Evolutionary conservation across 2,888 invertebrate species (phyloP), one percentile per base, ranked within the genome.

Genomic region (Rhagonycha fulva): DNA sequence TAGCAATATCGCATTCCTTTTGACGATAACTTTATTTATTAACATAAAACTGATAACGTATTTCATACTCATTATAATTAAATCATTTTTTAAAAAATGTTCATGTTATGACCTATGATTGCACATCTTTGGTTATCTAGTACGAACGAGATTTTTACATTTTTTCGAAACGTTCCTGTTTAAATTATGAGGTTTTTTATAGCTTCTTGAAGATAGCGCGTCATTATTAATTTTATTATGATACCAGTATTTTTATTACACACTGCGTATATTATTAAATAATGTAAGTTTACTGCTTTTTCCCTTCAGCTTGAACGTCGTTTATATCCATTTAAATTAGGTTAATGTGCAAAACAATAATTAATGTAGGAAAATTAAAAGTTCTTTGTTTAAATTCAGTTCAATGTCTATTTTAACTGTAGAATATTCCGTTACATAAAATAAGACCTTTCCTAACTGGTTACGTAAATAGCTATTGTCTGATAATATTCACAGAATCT

Each of bases 111-210:
- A 74, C 74, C 70, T 70, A 24, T 66, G 70, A 70, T 74, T 74
- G 61, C 70, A 74, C 47, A 74, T 66, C 69, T 67, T 26, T 10
- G 4, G 32, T 74, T 74, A 74, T 74, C 74, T 67, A 67, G 74
- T 70, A 70, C 24, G 26, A 74, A 70, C 70, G 67, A 28, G 74
- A 47, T 47, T 47, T 47, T 47, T 47, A 47, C 47, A 47, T 47
- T 47, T 47, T 47, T 47, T 63, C n/a, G n/a, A 47, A 47, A 47
- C 47, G 47, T 47, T 47, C 47, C 7, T 47, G 47, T n/a, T n/a
- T 47, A 47, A 47, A 47, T 47, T 12, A 47, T 47, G 47, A 47
- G 9, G 5, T 47, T 47, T 47, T 47, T 47, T 47, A 47, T 47
- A n/a, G 9, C 47, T 47, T 47, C n/a, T 32, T 32, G 4, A 32